These are phyloP conservation scores for Diploscapter pachys DNA, from an alignment of 1,140 invertebrate species.

Conservation along the genomic window DNA sequence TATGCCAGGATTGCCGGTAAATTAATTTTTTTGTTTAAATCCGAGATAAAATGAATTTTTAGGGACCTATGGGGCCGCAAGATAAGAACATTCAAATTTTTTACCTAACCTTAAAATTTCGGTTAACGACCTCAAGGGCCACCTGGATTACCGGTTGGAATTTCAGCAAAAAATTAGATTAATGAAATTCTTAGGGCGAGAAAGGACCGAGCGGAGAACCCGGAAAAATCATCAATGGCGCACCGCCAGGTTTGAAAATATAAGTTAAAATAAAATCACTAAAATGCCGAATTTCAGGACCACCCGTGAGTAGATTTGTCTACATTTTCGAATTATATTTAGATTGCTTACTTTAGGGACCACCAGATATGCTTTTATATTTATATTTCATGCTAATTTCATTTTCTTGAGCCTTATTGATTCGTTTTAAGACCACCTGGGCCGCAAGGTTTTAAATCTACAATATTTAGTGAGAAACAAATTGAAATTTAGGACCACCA, in stretches of 20 bases:
- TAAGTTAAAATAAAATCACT: too few species aligned
- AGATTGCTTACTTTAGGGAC: slow-evolving; percentile 43
- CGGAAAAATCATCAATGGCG: slow-evolving; percentile 56
- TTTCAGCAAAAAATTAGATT: too few species aligned
- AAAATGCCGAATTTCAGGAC: slow-evolving; percentile 49
- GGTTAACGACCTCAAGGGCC: slow-evolving; percentile 49
- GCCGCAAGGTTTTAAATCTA: slow-evolving; percentile 21
- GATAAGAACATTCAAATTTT: too few species aligned
- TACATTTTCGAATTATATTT: too few species aligned
- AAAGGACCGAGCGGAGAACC: slow-evolving; percentile 55
- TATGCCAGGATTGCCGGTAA: slow-evolving; percentile 46
- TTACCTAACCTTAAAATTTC: too few species aligned
- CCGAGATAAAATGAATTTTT: slow-evolving; percentile 40
- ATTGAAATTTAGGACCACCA: too few species aligned
- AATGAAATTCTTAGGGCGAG: slow-evolving; percentile 36
- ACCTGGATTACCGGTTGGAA: slow-evolving; percentile 38
- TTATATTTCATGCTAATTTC: slow-evolving; percentile 40
- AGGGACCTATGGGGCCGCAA: slow-evolving; percentile 41
- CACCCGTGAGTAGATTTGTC: slow-evolving; percentile 25
- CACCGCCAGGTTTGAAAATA: slow-evolving; percentile 44
- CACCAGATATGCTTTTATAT: slow-evolving; percentile 12
- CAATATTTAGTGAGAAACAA: too few species aligned
- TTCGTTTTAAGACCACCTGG: slow-evolving; percentile 43
- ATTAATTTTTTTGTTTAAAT: too few species aligned
- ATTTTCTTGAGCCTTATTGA: slow-evolving; percentile 15